Base-by-base conservation (phyloP, 2,797 vertebrate species). In the Manis pentadactyla region DNA sequence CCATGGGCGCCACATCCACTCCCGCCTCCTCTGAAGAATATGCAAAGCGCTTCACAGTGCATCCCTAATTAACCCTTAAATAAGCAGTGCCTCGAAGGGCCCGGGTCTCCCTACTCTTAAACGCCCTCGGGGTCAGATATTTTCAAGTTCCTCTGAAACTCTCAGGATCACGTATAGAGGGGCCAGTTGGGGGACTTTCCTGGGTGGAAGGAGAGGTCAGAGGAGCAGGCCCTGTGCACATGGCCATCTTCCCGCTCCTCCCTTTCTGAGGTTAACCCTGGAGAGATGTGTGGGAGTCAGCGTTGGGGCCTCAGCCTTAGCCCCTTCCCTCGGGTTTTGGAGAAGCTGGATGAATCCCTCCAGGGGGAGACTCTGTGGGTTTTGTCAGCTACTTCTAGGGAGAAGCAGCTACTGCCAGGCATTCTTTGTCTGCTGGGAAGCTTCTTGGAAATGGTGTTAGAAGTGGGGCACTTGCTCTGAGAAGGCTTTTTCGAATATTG, bases 201-300 rank as follows among this genome's bases (percentile, higher is more conserved):
- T 1, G 0, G 25, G 42, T 0, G 51, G 23, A 4, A 37, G 59
- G 19, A n/a, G 84, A 23, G 77, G 73, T 49, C 53, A 4, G 37
- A n/a, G 89, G 27, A 42, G 37, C 5, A 0, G 27, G 69, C 61
- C 34, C 12, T 0, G 27, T 0, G 3, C 51, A 0, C 0, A 9
- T 46, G 64, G 25, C 39, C 77, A 11, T 3, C 27, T 8, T 34
- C 2, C 3, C 2, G 11, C 69, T 3, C 19, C 46, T 19, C 6
- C 1, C 25, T 3, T 2, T 15, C 51, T 5, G 46, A 27, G 63
- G n/a, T 3, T 18, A 3, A 11, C 79, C 0, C 55, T 2, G 46
- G 55, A 25, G 53, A n/a, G 53, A 39, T 21, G 59, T 9, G 39
- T 3, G 1, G 4, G 42, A 14, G 1, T 11, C 4, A 5, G 55